Conservation (phyloP, 2,797 vertebrate species). For the Sebastiscus albofasciatus region DNA sequence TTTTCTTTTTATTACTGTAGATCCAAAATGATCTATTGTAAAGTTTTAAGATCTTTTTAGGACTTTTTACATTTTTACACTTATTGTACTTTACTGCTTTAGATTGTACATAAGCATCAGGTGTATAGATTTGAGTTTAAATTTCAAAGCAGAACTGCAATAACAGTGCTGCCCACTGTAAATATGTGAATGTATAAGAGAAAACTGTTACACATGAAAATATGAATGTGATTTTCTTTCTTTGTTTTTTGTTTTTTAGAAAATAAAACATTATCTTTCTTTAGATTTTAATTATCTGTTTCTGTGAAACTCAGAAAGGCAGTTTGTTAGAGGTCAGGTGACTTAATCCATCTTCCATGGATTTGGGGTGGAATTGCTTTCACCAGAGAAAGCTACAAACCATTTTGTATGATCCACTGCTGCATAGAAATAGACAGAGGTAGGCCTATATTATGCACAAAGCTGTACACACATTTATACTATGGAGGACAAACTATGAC, state of each 20-base stretch:
- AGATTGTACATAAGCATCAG: constrained; percentile 42
- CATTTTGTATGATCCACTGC: not conserved
- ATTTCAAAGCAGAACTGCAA: constrained; percentile 20
- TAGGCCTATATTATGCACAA: not conserved
- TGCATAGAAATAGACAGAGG: not conserved
- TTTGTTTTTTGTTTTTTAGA: not conserved
- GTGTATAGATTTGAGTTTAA: constrained; percentile 40
- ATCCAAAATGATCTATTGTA: constrained; percentile 22
- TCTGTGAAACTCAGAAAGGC: not conserved
- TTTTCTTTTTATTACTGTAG: constrained; percentile 8
- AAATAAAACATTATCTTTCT: constrained; percentile 8
- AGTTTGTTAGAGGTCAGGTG: too few species aligned
- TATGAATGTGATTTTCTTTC: constrained; percentile 28
- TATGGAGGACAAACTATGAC: not conserved
- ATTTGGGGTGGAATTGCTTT: not conserved
- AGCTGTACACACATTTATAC: not conserved
- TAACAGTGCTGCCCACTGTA: constrained; percentile 45
- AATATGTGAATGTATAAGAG: constrained; percentile 61
- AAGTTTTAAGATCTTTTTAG: constrained; percentile 40
- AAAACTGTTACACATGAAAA: constrained; percentile 44
- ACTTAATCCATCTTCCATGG: not conserved
- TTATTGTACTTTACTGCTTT: not conserved
- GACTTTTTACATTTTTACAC: constrained; percentile 20
- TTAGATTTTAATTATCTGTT: not conserved
- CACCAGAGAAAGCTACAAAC: too few species aligned